Evolutionary conservation across 2,797 vertebrate genomes (phyloP).

Genomic region (Platyrinchus mystaceus): DNA sequence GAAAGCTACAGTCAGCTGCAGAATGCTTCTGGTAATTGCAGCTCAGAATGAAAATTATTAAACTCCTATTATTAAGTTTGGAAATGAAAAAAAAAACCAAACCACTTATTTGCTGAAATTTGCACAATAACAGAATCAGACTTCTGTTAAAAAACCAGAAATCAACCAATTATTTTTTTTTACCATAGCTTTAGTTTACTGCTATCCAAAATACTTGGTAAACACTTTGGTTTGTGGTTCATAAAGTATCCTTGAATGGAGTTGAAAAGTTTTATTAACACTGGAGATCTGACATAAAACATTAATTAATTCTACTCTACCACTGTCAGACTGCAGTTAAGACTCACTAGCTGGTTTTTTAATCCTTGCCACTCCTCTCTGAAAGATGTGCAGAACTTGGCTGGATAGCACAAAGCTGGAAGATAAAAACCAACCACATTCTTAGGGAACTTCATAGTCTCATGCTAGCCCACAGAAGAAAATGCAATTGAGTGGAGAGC

Average conservation of each 20-base stretch:
- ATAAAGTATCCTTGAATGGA: neutral
- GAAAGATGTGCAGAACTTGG: conserved; percentile 39
- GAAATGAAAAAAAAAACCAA: neutral
- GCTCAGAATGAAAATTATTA: neutral
- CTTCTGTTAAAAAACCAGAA: neutral
- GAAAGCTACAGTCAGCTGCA: neutral
- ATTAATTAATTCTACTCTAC: neutral
- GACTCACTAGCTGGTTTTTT: neutral
- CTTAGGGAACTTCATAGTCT: neutral
- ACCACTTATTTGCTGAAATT: neutral
- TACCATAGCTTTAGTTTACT: neutral
- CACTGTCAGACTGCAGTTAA: neutral
- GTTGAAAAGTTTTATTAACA: neutral
- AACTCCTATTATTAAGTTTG: neutral
- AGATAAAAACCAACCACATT: conserved; percentile 5
- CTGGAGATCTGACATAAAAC: neutral
- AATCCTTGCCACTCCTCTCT: neutral
- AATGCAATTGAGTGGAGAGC: neutral
- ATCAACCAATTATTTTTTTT: neutral
- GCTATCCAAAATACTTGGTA: neutral
- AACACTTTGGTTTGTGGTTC: neutral
- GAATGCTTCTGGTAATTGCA: neutral
- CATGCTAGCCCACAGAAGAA: neutral
- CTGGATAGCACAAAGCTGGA: conserved; percentile 1
- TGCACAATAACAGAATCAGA: neutral